These are phyloP conservation scores for Pseudobourletiella spinata DNA, from an alignment of 1,140 invertebrate species.

Conservation along the genomic window DNA sequence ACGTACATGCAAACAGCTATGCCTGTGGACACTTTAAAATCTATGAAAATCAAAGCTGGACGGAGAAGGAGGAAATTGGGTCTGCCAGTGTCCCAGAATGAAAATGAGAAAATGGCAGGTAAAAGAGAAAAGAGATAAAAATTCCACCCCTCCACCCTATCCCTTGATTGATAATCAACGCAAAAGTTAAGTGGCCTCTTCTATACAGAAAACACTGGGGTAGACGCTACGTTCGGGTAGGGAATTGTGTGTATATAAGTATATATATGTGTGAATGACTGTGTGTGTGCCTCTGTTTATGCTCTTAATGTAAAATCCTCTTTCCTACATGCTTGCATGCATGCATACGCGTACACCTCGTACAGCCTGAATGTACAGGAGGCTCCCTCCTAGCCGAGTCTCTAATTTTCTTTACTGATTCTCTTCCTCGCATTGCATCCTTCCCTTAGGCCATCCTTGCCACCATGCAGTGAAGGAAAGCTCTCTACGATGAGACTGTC, in stretches of 20 bases:
- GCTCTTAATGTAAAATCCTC: too few species aligned
- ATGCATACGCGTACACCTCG: not conserved
- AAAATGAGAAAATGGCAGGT: constrained; percentile 29
- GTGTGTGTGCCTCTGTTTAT: not conserved
- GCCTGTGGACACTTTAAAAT: not conserved
- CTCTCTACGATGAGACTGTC: not conserved
- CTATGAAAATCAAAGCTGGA: constrained; percentile 4
- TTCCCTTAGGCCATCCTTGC: not conserved
- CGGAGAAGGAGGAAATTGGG: constrained; percentile 20
- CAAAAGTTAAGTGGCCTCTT: not conserved
- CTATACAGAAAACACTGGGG: not conserved
- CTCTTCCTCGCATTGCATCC: too few species aligned
- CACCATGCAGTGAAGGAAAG: not conserved
- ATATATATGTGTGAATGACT: not conserved
- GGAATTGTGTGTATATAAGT: not conserved
- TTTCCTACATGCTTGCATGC: too few species aligned
- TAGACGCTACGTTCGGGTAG: not conserved
- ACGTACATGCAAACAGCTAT: too few species aligned
- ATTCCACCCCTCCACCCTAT: constrained; percentile 24
- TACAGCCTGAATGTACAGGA: not conserved
- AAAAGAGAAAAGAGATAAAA: constrained; percentile 21
- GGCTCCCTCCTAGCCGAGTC: not conserved
- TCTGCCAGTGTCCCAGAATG: constrained; percentile 25
- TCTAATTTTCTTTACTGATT: not conserved
- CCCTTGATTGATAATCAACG: constrained; percentile 9